These are phyloP conservation scores for Melanerpes aurifrons DNA, from an alignment of 2,113 vertebrate species.

Conservation along the genomic window DNA sequence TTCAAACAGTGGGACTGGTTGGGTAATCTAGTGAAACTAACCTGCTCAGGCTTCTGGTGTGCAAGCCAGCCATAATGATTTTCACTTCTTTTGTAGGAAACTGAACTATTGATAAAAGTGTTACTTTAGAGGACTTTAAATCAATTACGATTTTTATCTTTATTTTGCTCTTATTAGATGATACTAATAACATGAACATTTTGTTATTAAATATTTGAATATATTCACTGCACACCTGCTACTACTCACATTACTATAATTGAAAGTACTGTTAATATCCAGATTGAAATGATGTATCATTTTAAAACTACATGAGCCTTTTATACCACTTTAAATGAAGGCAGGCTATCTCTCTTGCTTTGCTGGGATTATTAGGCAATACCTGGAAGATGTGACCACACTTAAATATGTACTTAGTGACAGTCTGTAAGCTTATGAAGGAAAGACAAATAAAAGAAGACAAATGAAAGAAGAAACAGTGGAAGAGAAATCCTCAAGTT, in stretches of 20 bases:
- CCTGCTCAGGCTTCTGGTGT: not conserved
- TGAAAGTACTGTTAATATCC: not conserved
- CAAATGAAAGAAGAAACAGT: not conserved
- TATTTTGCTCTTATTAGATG: not conserved
- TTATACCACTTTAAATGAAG: not conserved
- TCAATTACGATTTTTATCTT: not conserved
- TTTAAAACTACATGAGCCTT: not conserved
- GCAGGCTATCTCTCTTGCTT: not conserved
- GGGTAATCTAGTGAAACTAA: not conserved
- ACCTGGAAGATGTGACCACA: not conserved
- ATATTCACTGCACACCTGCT: not conserved
- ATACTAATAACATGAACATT: not conserved
- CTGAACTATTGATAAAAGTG: not conserved
- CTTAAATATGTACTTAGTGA: not conserved
- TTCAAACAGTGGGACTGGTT: not conserved
- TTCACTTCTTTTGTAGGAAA: not conserved
- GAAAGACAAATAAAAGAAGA: not conserved
- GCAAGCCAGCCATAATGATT: not conserved
- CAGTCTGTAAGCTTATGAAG: not conserved
- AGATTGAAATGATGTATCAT: not conserved
- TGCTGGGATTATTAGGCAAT: not conserved
- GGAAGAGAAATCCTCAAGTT: not conserved
- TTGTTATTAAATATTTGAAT: not conserved
- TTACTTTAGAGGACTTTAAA: not conserved
- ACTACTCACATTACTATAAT: not conserved